Evolutionary conservation across 2,113 vertebrate species (phyloP).

Genomic region (Dolichotis patagonum): DNA sequence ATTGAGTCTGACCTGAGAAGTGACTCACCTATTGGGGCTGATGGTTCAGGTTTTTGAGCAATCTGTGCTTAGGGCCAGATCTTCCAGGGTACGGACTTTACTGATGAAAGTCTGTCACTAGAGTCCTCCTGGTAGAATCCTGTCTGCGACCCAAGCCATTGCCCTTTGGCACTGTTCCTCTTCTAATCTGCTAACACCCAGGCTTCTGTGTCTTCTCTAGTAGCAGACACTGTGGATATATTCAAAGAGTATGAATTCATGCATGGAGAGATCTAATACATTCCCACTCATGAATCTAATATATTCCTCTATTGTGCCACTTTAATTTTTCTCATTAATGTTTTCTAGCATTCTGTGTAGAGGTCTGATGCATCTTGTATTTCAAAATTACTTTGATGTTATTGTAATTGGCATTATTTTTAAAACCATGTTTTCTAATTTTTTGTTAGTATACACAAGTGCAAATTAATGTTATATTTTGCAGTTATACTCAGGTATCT

Average conservation of each 20-base stretch:
- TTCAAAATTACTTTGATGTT: background rate
- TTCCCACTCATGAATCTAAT: background rate
- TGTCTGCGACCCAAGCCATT: background rate
- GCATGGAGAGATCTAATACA: background rate
- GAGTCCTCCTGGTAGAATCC: background rate
- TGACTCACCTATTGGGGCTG: too few relatives aligned
- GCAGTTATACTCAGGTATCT: background rate
- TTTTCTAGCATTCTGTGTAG: background rate
- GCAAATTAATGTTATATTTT: constrained; percentile 46
- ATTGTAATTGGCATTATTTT: constrained; percentile 30
- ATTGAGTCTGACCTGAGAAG: background rate
- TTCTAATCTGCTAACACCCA: background rate
- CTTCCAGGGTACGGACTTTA: background rate
- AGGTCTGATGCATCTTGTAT: background rate
- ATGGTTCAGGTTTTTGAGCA: background rate
- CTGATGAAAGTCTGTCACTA: background rate
- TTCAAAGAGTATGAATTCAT: background rate
- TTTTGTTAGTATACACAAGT: constrained; percentile 8
- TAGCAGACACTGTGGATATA: background rate
- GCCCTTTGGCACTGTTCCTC: background rate
- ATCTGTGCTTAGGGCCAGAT: background rate
- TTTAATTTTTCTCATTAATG: constrained; percentile 30
- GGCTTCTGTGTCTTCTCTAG: background rate
- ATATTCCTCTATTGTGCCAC: background rate
- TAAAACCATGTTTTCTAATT: constrained; percentile 30